phyloP scores from a whole-genome alignment of 2,797 vertebrate genomes.

The Heliangelus exortis region DNA sequence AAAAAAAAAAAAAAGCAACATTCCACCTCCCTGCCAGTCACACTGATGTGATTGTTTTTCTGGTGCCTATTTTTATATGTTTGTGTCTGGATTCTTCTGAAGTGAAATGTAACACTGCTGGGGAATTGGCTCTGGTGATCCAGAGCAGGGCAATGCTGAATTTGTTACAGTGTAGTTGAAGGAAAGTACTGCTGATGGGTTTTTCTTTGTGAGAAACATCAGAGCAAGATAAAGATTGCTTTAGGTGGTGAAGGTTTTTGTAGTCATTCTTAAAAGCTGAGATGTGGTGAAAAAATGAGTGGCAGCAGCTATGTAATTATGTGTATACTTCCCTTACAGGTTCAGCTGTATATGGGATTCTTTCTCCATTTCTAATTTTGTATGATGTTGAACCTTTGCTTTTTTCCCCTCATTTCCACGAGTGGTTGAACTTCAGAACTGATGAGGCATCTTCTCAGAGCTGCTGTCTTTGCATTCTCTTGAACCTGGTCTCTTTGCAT shows the following conservation, averaged over 20 bases:
- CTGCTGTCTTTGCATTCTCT: background rate
- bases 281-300: background rate
- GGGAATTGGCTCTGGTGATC: background rate
- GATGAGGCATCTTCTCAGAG: background rate
- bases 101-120: background rate
- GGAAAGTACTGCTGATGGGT: background rate
- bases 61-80: background rate
- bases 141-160: background rate
- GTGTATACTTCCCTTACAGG: background rate
- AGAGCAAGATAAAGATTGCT: background rate
- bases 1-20: background rate
- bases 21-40: background rate
- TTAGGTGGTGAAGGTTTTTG: background rate
- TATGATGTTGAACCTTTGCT: background rate
- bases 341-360: background rate
- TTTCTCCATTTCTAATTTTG: background rate
- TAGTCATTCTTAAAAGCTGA: background rate
- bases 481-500: background rate
- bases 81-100: conserved; percentile 37
- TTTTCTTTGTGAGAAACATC: background rate
- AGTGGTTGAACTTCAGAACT: background rate
- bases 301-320: background rate
- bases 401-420: background rate
- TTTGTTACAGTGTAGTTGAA: background rate
- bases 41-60: background rate